Evolutionary conservation across 1,140 invertebrate species (phyloP).

Genomic region (Drosophila arizonae): DNA sequence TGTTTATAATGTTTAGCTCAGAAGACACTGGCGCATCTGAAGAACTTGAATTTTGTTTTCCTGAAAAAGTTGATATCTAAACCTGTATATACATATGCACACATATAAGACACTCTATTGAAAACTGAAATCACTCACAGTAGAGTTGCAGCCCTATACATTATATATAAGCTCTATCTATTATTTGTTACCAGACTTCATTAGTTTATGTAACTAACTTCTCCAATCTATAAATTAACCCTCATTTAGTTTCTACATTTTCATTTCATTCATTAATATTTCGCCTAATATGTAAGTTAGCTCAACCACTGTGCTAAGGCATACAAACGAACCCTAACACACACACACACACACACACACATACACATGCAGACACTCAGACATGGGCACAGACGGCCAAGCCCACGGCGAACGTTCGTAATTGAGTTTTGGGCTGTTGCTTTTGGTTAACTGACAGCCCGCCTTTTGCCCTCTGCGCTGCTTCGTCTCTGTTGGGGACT

Average conservation of each 20-base stretch:
- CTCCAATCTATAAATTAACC: no score
- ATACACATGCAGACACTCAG: neutral
- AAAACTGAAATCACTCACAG: no score
- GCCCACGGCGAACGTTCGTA: conserved; percentile 51
- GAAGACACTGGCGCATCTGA: no score
- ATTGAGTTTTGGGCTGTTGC: conserved; percentile 77
- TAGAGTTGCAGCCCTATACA: no score
- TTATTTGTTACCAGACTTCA: no score
- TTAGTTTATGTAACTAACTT: no score
- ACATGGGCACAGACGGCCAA: neutral
- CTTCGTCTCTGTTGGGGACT: conserved; percentile 31
- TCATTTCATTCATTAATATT: neutral
- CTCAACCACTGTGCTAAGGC: conserved; percentile 32
- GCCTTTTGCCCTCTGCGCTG: conserved; percentile 20
- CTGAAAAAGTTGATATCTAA: no score
- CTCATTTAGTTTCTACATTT: neutral
- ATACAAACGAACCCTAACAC: neutral
- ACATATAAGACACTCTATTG: no score
- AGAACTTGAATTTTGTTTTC: no score
- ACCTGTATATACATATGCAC: neutral
- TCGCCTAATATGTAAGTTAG: neutral
- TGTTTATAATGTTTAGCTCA: no score
- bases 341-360: conserved; percentile 4
- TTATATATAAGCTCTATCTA: no score
- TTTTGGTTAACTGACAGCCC: conserved; percentile 57